These are phyloP conservation scores for Heteractis magnifica DNA, from an alignment of 92 coral and sea anemone genomes.

Conservation along the genomic window DNA sequence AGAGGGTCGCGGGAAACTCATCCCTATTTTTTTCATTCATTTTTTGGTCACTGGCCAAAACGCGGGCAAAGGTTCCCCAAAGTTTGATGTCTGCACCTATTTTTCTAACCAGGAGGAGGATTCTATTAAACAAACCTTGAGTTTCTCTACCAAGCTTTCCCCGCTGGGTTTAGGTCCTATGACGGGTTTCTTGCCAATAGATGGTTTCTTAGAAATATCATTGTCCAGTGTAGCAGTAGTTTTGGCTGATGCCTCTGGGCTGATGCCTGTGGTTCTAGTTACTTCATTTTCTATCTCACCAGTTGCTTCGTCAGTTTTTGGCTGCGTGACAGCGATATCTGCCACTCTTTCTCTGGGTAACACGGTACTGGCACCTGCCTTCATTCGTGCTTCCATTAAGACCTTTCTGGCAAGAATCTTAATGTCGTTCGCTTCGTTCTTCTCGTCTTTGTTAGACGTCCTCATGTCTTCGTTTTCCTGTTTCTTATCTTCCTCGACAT, in stretches of 20 bases:
- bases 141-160: constrained; percentile 19
- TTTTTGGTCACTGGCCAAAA: no score
- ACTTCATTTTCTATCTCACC: constrained; percentile 8
- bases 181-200: constrained; percentile 21
- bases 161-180: constrained; percentile 23
- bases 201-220: not conserved
- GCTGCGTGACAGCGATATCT: constrained; percentile 32
- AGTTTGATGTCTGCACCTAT: no score
- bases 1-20: no score
- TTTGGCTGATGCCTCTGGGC: not conserved
- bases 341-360: constrained; percentile 80
- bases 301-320: constrained; percentile 1
- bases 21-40: no score
- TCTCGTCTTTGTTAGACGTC: constrained; percentile 22
- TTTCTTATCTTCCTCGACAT: not conserved
- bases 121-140: constrained; percentile 18
- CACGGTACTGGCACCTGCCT: constrained; percentile 84
- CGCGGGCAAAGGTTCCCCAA: no score
- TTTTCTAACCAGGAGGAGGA: no score
- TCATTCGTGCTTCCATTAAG: constrained; percentile 91
- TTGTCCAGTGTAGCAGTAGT: not conserved
- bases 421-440: constrained; percentile 58
- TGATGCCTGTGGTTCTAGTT: not conserved
- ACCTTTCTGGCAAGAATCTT: constrained; percentile 85
- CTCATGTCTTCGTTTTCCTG: not conserved